Conservation (phyloP, 2,113 vertebrate genomes). For the Puffinus mauretanicus region DNA sequence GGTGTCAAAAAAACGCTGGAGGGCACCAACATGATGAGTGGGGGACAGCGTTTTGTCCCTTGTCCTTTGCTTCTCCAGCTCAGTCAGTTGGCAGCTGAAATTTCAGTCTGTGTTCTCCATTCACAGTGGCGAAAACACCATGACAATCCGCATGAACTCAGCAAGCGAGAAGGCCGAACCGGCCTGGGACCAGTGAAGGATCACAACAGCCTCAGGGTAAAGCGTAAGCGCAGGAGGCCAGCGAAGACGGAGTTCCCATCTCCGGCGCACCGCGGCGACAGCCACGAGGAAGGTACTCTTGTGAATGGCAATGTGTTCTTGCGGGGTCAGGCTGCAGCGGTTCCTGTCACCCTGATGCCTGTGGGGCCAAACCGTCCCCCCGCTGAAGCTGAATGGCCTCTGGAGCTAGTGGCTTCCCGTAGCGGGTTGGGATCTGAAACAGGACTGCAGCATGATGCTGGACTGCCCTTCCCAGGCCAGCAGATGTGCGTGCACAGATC, state of each 20-base stretch:
- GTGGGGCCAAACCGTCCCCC: neutral
- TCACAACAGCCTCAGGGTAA: conserved; percentile 71
- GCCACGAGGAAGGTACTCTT: conserved; percentile 73
- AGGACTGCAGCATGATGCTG: neutral
- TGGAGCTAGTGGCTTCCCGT: neutral
- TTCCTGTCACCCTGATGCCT: neutral
- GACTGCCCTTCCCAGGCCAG: neutral
- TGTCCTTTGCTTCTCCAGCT: neutral
- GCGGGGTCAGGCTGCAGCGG: neutral
- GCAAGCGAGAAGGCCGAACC: conserved; percentile 54
- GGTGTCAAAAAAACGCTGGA: neutral
- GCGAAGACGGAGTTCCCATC: conserved; percentile 57
- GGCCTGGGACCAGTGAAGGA: conserved; percentile 61
- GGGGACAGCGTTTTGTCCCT: neutral
- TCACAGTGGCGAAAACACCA: conserved; percentile 72
- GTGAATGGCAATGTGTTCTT: neutral
- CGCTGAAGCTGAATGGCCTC: neutral
- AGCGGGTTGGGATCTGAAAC: neutral
- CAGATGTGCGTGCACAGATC: neutral
- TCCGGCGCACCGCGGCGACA: conserved; percentile 36
- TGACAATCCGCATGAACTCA: conserved; percentile 39
- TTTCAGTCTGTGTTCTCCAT: neutral
- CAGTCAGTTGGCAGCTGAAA: neutral
- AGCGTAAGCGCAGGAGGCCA: conserved; percentile 74
- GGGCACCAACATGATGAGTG: neutral